Evolutionary conservation across 2,797 vertebrate species (phyloP).

Genomic region (Xiphorhynchus erythropygius): DNA sequence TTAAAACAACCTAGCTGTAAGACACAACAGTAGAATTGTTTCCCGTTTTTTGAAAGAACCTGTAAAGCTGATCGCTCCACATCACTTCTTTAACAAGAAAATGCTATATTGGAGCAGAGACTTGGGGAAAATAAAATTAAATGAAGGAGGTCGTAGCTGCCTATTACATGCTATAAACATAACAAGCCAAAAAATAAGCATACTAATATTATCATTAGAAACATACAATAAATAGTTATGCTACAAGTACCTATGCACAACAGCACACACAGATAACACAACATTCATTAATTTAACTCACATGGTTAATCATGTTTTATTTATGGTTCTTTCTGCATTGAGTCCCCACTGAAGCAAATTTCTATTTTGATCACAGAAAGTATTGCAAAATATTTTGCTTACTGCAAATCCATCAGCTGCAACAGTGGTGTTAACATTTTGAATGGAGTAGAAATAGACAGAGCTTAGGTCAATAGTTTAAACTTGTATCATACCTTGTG

Average conservation of each 20-base stretch:
- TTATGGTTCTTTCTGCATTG: slow-evolving; percentile 8
- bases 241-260: background rate
- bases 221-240: background rate
- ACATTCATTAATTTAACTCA: background rate
- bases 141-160: background rate
- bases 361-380: slow-evolving; percentile 53
- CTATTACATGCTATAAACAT: background rate
- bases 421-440: slow-evolving; percentile 17
- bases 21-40: background rate
- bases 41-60: background rate
- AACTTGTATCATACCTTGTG: slow-evolving; percentile 56
- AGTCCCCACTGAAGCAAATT: slow-evolving; percentile 29
- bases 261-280: background rate
- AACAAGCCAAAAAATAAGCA: background rate
- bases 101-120: background rate
- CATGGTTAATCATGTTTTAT: slow-evolving; percentile 9
- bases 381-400: slow-evolving; percentile 48
- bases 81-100: background rate
- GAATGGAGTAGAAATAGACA: slow-evolving; percentile 35
- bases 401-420: slow-evolving; percentile 22
- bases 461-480: slow-evolving; percentile 54
- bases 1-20: background rate
- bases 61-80: background rate
- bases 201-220: background rate
- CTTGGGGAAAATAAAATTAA: background rate